phyloP scores from a whole-genome alignment of 2,113 vertebrate genomes.

The Monarcha castaneiventris region DNA sequence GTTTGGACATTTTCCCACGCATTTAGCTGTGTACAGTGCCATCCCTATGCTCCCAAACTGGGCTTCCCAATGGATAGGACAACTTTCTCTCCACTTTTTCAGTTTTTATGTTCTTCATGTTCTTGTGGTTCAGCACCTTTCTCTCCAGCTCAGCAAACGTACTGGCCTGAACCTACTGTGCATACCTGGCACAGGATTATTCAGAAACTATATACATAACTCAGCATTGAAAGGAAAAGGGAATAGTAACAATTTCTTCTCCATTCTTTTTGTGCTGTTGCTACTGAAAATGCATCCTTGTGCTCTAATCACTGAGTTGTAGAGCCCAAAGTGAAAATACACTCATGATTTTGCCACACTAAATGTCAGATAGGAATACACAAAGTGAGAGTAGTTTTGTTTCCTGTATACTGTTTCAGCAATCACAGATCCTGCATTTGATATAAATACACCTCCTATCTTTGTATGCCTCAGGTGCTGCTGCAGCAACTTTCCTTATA shows the following conservation, averaged over 20 bases:
- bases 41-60: neutral
- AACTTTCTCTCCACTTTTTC: neutral
- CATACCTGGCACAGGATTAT: neutral
- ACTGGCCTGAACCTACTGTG: neutral
- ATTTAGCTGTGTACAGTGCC: neutral
- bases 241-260: neutral
- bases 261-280: neutral
- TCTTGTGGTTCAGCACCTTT: neutral
- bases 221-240: neutral
- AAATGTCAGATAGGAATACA: neutral
- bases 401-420: neutral
- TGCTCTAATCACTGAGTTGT: neutral
- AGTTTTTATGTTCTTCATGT: neutral
- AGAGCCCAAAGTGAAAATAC: neutral
- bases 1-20: neutral
- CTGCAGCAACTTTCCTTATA: neutral
- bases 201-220: neutral
- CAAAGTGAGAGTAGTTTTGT: neutral
- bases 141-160: neutral
- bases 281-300: neutral
- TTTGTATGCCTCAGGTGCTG: neutral
- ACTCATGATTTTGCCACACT: neutral
- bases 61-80: neutral
- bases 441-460: neutral
- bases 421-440: neutral